Evolutionary conservation across 92 coral and sea anemone species (phyloP).

Genomic region (Zoanthus gigantus): DNA sequence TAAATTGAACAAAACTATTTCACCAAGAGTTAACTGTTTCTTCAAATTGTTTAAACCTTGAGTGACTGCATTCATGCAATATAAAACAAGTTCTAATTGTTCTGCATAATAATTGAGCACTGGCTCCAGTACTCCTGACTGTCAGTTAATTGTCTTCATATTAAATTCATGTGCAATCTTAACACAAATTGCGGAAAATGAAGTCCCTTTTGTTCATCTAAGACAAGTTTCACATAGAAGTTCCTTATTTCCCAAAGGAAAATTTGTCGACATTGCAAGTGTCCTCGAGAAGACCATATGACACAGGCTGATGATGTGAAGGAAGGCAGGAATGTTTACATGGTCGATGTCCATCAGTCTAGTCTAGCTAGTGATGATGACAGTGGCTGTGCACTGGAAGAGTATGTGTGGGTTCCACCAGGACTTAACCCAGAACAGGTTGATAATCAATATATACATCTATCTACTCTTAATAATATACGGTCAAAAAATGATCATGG

Average conservation of each 20-base stretch:
- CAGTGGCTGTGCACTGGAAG: conserved; percentile 95
- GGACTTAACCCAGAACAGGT: conserved; percentile 97
- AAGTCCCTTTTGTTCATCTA: background rate
- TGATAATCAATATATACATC: background rate
- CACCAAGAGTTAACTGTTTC: background rate
- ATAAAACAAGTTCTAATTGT: background rate
- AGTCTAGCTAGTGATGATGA: conserved; percentile 93
- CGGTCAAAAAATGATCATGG: too few species aligned
- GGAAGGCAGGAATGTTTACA: conserved; percentile 85
- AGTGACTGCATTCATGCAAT: background rate
- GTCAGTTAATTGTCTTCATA: too few species aligned
- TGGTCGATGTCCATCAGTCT: conserved; percentile 88
- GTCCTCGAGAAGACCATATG: conserved; percentile 97
- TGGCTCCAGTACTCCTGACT: too few species aligned
- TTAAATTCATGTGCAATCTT: too few species aligned
- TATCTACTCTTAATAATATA: too few species aligned
- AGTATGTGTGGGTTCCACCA: conserved; percentile 99
- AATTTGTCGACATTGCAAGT: conserved; percentile 97
- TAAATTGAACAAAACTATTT: background rate
- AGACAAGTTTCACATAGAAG: background rate
- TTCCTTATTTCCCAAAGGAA: conserved; percentile 69
- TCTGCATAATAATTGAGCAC: background rate
- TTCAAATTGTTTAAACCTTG: background rate
- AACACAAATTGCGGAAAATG: background rate
- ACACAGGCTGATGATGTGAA: conserved; percentile 87